Evolutionary conservation across 2,888 invertebrate genomes (phyloP), one percentile per base, ranked within the genome.

Genomic region (Athalia cordata): DNA sequence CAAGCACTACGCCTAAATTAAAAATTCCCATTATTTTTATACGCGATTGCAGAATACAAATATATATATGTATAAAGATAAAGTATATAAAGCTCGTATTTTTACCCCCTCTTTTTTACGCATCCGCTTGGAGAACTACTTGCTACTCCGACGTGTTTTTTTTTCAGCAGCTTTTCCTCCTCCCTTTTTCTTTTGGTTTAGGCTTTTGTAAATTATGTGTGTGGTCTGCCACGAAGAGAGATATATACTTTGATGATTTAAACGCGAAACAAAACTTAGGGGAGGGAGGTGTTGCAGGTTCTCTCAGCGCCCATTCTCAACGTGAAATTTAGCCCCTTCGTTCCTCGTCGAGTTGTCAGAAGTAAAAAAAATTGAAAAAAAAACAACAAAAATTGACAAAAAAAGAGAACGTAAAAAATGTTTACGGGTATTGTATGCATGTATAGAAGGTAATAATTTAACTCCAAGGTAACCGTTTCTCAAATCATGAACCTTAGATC

Each of bases 11-110:
- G 72, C 72, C 72, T 59, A 72, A 72, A 72, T 72, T 72, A 72
- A 72, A 72, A 72, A 72, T 59, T 72, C 72, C 45, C 72, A 72
- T 72, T 72, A 72, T 72, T 72, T 72, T 59, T 57, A 13, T 72
- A 72, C 72, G 29, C 29, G 72, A 72, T 72, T 72, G 64, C 64
- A 45, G 72, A 52, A 47, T 15, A 68, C n/a, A 50, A 11, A 43
- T 15, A 8, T 9, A 43, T 13, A 9, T 45, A n/a, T 49, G 9
- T 8, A 55, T n/a, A n/a, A n/a, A n/a, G n/a, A n/a, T n/a, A n/a
- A n/a, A 29, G 45, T 59, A 72, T 11, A 59, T 72, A 47, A 59
- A 59, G 59, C 57, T 72, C 72, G 47, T 72, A 72, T 72, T 72
- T 72, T 29, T 68, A 49, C 11, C 55, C 68, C 55, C 15, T 29